Evolutionary conservation across 2,888 invertebrate genomes (phyloP), one percentile per base, ranked within the genome.

Genomic region (Vanessa cardui): DNA sequence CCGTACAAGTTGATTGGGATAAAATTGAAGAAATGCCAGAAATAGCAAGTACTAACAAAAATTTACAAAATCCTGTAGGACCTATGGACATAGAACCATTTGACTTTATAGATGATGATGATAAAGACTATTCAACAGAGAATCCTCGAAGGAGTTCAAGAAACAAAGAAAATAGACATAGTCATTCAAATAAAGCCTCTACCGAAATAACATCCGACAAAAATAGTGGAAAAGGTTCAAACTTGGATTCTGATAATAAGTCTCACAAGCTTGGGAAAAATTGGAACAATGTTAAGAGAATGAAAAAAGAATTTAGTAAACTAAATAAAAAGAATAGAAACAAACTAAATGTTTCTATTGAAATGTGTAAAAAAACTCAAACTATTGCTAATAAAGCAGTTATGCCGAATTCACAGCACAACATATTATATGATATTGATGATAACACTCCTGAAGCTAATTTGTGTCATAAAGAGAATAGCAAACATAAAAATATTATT

Each of bases 281-380:
- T 69, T 92, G 90, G 91, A 86, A 80, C 70, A 89, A 83, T 84
- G 89, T 91, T 0, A 91, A 90, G 73, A 89, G 78, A 79, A 92
- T 92, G 91, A 87, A 85, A 76, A 90, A 88, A 72, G 92, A 90
- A 73, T 90, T 93, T 64, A 88, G 85, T 77, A 92, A 88, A 75
- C 75, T 89, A 52, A 88, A 87, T 68, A 89, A 88, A 69, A 80
- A 81, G 68, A 85, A 86, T 69, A 87, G 78, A 75, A 90, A 80
- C 71, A 93, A 92, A 81, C 73, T 93, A 9, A 90, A 92, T 86
- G 85, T 90, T 62, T 93, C 93, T 44, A 88, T 91, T 74, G 90
- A 92, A 81, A 88, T 87, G 86, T 85, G 82, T 70, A 90, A 90
- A 71, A 90, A 85, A 74, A 80, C 81, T 58, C 81, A 88, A 74